Conservation (phyloP, 2,888 invertebrate genomes). For the Venusia cambrica region DNA sequence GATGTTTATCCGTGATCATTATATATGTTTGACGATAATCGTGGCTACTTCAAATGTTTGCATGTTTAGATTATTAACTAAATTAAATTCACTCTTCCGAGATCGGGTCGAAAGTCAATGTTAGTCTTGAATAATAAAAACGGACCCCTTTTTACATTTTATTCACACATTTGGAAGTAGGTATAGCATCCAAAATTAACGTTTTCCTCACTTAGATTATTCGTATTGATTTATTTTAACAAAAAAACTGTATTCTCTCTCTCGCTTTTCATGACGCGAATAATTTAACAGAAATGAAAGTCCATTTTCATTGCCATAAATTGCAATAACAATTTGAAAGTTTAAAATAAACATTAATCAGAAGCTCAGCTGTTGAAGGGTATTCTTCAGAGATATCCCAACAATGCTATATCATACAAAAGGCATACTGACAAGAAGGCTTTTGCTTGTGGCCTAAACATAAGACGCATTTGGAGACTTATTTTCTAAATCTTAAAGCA, state of each 20-base stretch:
- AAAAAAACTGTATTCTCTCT: background rate
- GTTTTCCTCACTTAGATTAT: too few species aligned
- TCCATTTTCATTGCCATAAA: conserved; percentile 18
- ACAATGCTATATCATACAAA: conserved; percentile 36
- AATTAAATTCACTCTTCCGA: too few species aligned
- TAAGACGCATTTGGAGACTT: conserved; percentile 12
- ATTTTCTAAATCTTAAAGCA: conserved; percentile 18
- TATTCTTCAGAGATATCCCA: conserved; percentile 45
- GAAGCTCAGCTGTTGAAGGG: conserved; percentile 62
- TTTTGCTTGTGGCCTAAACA: background rate
- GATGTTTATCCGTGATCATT: too few species aligned
- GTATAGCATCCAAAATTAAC: too few species aligned
- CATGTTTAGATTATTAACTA: too few species aligned
- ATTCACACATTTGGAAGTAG: too few species aligned
- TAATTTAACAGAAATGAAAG: conserved; percentile 2
- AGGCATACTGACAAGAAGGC: conserved; percentile 34
- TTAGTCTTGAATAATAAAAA: too few species aligned
- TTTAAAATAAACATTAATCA: conserved; percentile 55
- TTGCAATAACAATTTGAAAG: conserved; percentile 26
- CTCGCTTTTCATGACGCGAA: background rate
- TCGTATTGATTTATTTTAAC: too few species aligned
- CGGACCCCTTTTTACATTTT: too few species aligned
- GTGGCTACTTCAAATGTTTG: too few species aligned
- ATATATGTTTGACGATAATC: too few species aligned
- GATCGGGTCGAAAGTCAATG: too few species aligned